Base-by-base conservation (phyloP, 1,140 invertebrate species). In the Colletes latitarsis region DNA sequence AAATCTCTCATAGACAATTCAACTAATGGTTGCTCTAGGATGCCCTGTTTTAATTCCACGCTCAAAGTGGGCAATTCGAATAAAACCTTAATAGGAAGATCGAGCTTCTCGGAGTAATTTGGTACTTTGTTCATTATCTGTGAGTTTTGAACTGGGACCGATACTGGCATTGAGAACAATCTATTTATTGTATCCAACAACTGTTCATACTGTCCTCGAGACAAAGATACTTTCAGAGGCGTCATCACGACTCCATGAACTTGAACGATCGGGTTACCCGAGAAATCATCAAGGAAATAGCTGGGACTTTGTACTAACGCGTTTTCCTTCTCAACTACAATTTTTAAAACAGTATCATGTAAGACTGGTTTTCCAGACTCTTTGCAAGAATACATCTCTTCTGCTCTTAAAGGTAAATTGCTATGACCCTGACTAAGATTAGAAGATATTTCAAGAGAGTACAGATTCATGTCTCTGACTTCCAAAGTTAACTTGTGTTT, bases 391-490 rank as follows among this genome's bases (percentile, higher is more conserved):
- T 97, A 97, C 58, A 97, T 92, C 57, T 96, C 94, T 75, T 96
- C 95, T 53, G 95, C 94, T 73, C 94, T 84, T 1, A 90, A 63
- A 14, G 92, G 92, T 39, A 93, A 82, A 82, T 82, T 89, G 3
- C 76, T 84, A 14, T 88, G 88, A 0, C 73, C 77, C 74, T 94
- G 91, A 21, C 81, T 88, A 6, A 88, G 76, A 5, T 94, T 94
- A 6, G 94, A n/a, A 1, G 90, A 85, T 19, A 92, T 94, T 88
- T 97, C 95, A 4, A 98, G 90, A 0, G 97, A 97, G 90, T 96
- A 98, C 1, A 99, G 92, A 92, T 98, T 98, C 94, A 99, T 98
- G 90, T 99, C 97, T 55, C 96, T 94, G 39, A 98, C 95, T 91
- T 97, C 95, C 1, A 88, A 96, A 92, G 88, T 93, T 82, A 93